Base-by-base conservation (phyloP, 2,113 vertebrate genomes). In the Agapornis roseicollis region DNA sequence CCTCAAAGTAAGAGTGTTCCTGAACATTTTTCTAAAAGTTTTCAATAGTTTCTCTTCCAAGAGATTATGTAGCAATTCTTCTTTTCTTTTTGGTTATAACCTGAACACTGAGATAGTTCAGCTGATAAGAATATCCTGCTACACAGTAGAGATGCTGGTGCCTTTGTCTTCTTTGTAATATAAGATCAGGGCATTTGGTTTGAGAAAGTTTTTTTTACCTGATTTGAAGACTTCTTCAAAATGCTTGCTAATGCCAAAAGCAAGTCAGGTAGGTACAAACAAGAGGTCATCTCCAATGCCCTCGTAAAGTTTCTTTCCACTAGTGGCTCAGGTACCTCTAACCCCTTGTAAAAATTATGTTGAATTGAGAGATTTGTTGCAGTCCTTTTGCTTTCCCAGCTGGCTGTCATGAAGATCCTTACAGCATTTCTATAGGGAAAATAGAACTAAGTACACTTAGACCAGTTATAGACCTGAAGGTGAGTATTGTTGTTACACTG, bases 311-410 rank as follows among this genome's bases (percentile, higher is more conserved):
- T 80, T 44, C 13, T 84, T 16, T 72, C 16, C 29, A 44, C 16
- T 44, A 24, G 17, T 15, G 10, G 11, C 22, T 87, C 46, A 63
- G 20, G 4, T 58, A 18, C 14, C 73, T 58, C 15, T 29, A 84
- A 50, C 0, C 0, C 15, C 16, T 69, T 46, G 13, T 70, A 19
- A 85, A 85, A 44, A 44, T 25, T 0, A 52, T n/a, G 5, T 3
- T 17, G 3, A 28, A 58, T 63, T 68, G 42, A 89, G 23, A 81
- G 2, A 31, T 28, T 61, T 18, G 22, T 81, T 53, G 14, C 8
- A 72, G 13, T 52, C 9, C 11, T 9, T 29, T 69, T 71, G 10
- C 7, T 44, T 71, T 73, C 13, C 7, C 10, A 80, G 23, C 9
- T 39, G 39, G 17, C 5, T 87, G 13, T 24, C 10, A 31, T 33